A percentile compares a stretch with the other conserved stretches of the same genome.
Evolutionary conservation across 2,888 invertebrate species (phyloP).

Genomic region (Phymatocera aterrima): DNA sequence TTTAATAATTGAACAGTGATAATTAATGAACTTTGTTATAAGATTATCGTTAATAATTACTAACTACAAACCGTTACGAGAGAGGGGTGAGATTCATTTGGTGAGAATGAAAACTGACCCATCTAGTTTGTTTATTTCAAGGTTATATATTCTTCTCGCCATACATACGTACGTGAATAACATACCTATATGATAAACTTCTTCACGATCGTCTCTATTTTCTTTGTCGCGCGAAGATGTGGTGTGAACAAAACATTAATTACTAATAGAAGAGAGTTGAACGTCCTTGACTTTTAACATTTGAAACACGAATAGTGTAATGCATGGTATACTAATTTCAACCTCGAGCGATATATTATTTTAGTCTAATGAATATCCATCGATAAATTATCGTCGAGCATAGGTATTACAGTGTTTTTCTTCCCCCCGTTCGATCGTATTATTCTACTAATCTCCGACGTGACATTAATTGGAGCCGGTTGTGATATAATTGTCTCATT

Average conservation of each 20-base stretch:
- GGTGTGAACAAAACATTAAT: conserved; percentile 25
- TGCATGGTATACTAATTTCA: too few relatives aligned
- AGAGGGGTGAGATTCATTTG: background rate
- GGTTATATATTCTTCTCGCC: conserved; percentile 32
- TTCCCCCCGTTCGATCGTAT: too few relatives aligned
- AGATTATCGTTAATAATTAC: background rate
- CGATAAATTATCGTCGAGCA: too few relatives aligned
- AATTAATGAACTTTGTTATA: conserved; percentile 47
- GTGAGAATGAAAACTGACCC: background rate
- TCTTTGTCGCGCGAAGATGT: conserved; percentile 20
- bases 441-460: too few relatives aligned
- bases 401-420: too few relatives aligned
- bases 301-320: too few relatives aligned
- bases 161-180: too few relatives aligned
- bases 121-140: conserved; percentile 26
- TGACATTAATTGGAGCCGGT: background rate
- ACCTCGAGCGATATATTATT: too few relatives aligned
- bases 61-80: background rate
- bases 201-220: conserved; percentile 11
- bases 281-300: conserved; percentile 70
- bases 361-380: too few relatives aligned
- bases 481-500: too few relatives aligned
- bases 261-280: too few relatives aligned
- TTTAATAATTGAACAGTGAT: conserved; percentile 42
- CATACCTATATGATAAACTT: too few relatives aligned